Conservation (phyloP, 1,140 invertebrate species). For the Cydia splendana region DNA sequence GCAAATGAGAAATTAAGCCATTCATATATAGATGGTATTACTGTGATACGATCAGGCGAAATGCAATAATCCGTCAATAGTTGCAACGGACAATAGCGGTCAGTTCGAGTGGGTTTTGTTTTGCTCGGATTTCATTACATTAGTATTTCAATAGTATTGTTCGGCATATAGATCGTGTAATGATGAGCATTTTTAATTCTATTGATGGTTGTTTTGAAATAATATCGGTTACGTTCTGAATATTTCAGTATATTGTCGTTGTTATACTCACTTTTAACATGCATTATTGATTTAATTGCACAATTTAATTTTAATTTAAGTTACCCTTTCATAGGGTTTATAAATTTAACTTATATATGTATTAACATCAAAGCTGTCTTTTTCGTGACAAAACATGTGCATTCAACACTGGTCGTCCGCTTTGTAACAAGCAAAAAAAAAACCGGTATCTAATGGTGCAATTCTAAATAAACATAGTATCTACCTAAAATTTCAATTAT, state of each 20-base stretch:
- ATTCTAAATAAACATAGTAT: no score
- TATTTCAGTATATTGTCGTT: not conserved
- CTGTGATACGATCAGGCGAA: not conserved
- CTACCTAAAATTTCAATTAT: no score
- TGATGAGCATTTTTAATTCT: conserved; percentile 17
- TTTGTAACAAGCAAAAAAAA: no score
- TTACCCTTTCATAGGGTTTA: no score
- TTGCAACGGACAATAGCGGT: conserved; percentile 5
- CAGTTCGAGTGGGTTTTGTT: conserved; percentile 23
- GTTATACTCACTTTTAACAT: not conserved
- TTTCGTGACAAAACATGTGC: no score
- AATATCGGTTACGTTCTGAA: not conserved
- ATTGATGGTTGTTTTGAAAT: conserved; percentile 10
- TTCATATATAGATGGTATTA: not conserved
- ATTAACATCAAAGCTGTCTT: no score
- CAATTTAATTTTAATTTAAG: no score
- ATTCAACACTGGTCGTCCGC: no score
- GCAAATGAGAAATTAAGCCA: conserved; percentile 4
- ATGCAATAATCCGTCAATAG: conserved; percentile 1
- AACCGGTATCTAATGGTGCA: no score
- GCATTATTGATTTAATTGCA: no score
- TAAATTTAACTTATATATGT: no score
- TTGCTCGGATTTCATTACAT: conserved; percentile 20
- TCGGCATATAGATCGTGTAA: not conserved
- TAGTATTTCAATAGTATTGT: conserved; percentile 12